Evolutionary conservation across 2,888 invertebrate genomes (phyloP), one percentile per base, ranked within the genome.

Genomic region (Zaprionus obscuricornis): DNA sequence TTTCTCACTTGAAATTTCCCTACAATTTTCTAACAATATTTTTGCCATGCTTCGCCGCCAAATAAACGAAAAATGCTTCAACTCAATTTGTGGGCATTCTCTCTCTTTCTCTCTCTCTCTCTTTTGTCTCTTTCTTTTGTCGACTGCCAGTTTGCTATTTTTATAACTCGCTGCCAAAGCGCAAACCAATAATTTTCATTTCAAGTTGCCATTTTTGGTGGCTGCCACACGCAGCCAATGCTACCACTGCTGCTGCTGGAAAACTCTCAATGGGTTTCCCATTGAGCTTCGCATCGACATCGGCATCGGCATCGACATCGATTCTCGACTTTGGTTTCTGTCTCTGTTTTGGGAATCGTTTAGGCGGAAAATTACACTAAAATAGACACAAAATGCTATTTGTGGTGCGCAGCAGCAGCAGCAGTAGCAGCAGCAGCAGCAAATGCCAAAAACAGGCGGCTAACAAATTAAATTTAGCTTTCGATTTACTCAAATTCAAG

Each of bases 301-400:
- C n/a, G 11, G 33, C 31, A 42, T 20, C 13, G 34, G 52, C 33
- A 22, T 33, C 24, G 11, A 13, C 11, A 34, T 39, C 11, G 39
- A 37, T 20, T 10, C 13, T 20, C 22, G 45, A 50, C 50, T 55
- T 52, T 33, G 31, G 13, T n/a, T n/a, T n/a, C n/a, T n/a, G n/a
- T n/a, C 20, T 31, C 20, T 39, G 18, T 49, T 45, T 18, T 26
- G 49, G 58, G 62, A 76, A 66, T 29, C 78, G 63, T 66, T 83
- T 77, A 72, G 59, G 76, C 76, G 85, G 76, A 85, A 85, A 85
- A 85, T 86, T 78, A 70, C 68, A 69, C 79, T 78, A 72, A 84
- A 85, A 85, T 82, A 85, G 86, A 82, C 77, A 73, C 74, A 67
- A 77, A 85, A 79, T 70, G 67, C 50, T 75, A 68, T 77, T 84